Conservation (phyloP, 2,888 invertebrate species). For the Drosophila lutescens region DNA sequence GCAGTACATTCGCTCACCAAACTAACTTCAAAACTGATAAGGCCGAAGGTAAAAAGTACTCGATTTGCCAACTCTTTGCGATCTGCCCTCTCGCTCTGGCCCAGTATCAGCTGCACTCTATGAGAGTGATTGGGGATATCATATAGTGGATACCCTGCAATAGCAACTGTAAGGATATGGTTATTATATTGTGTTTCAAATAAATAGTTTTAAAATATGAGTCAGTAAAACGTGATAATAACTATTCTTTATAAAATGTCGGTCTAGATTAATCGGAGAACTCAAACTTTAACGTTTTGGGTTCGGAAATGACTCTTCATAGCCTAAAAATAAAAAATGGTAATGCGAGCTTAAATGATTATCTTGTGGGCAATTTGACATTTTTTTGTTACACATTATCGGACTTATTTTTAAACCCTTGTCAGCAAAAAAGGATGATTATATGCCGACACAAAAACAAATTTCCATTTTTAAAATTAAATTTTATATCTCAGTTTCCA, state of each 20-base stretch:
- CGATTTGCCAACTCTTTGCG: constrained; percentile 35
- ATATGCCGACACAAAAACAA: neutral
- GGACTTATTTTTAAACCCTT: neutral
- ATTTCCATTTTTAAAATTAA: neutral
- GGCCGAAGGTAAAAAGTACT: constrained; percentile 47
- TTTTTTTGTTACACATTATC: neutral
- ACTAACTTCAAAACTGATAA: constrained; percentile 46
- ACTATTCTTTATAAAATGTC: neutral
- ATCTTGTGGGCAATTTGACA: neutral
- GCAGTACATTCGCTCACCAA: constrained; percentile 20
- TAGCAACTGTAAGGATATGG: too few species aligned
- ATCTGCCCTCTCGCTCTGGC: constrained; percentile 14
- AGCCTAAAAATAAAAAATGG: neutral
- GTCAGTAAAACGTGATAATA: too few species aligned
- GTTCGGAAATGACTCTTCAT: neutral
- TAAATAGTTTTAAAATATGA: neutral
- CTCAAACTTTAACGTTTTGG: too few species aligned
- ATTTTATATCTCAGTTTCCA: neutral
- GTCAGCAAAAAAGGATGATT: neutral
- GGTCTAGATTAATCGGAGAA: neutral
- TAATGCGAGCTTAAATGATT: neutral
- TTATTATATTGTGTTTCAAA: too few species aligned
- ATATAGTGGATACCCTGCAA: constrained; percentile 12
- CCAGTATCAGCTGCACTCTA: constrained; percentile 23
- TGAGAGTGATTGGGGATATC: neutral